Base-by-base conservation (phyloP, 2,888 invertebrate species). In the Candidula unifasciata region DNA sequence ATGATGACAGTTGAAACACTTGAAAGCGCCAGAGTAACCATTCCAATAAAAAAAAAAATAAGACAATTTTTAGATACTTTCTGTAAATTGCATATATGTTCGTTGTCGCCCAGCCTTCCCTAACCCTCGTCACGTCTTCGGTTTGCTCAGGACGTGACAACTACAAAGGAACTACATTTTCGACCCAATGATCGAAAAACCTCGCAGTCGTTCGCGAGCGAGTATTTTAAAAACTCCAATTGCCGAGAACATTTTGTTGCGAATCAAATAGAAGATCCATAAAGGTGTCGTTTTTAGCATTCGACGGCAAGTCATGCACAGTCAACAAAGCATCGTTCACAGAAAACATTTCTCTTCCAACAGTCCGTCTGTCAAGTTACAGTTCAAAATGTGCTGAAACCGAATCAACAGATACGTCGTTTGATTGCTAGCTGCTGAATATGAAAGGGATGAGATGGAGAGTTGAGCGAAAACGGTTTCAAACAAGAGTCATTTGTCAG, bases 1-100 rank as follows among this genome's bases (percentile, higher is more conserved):
- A 21, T 13, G 13, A 21, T 71, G 71, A 24, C 37, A 37, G n/a
- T 44, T 24, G n/a, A 69, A 44, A 71, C 71, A 71, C 71, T 44
- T 74, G 6, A 52, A n/a, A 52, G 27, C 52, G 27, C 52, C 13
- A 74, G 13, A 44, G 73, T 0, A 71, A 27, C 27, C 27, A 27
- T 44, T n/a, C 44, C n/a, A n/a, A n/a, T n/a, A n/a, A n/a, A n/a
- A n/a, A 74, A 74, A 2, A 74, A 74, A 74, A 74, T 21, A 52
- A 60, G 35, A 69, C 57, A 77, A 60, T 77, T 77, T n/a, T 77
- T 77, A 77, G 77, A 57, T 60, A 77, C 77, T 27, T 21, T 77
- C 21, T 35, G 77, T 35, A 77, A 77, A 77, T 77, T 57, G 57
- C 33, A 35, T 18, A 35, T 60, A 18, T 33, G 77, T 13, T 77